Percentiles rank a stretch among this genome's conserved stretches.
phyloP scores from a whole-genome alignment of 1,140 invertebrate species.

The Drosophila novamexicana region DNA sequence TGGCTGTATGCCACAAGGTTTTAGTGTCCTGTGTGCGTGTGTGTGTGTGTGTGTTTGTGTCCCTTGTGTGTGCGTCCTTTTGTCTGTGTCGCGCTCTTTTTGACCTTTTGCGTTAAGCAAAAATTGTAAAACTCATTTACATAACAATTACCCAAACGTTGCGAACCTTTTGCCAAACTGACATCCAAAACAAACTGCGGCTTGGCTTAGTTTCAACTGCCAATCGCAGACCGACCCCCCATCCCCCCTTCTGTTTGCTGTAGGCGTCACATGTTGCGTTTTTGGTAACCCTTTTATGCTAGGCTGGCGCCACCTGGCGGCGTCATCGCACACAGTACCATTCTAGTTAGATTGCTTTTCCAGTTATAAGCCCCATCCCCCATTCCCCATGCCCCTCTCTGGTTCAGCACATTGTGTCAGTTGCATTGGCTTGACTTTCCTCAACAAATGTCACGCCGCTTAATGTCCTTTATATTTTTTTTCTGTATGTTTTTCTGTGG shows the following conservation, averaged over 20 bases:
- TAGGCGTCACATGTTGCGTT: conserved; percentile 55
- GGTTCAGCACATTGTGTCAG: conserved; percentile 44
- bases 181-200: conserved; percentile 20
- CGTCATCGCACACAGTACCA: conserved; percentile 55
- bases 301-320: conserved; percentile 65
- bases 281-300: conserved; percentile 21
- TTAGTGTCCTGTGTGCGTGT: neutral
- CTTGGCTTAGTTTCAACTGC: conserved; percentile 20
- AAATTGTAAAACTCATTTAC: conserved; percentile 81
- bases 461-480: conserved; percentile 20
- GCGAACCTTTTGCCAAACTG: conserved; percentile 41
- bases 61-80: conserved; percentile 18
- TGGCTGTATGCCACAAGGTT: neutral
- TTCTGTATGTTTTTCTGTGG: conserved; percentile 6
- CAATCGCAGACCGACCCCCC: neutral
- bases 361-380: neutral
- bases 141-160: conserved; percentile 73
- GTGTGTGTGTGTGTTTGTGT: conserved; percentile 12
- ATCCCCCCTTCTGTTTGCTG: neutral
- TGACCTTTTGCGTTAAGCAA: conserved; percentile 73
- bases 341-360: conserved; percentile 80
- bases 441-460: conserved; percentile 14
- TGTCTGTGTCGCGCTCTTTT: conserved; percentile 37
- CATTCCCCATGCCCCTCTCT: neutral
- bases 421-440: conserved; percentile 63